phyloP scores from a whole-genome alignment of 2,113 vertebrate species.

The Spilogale gracilis region DNA sequence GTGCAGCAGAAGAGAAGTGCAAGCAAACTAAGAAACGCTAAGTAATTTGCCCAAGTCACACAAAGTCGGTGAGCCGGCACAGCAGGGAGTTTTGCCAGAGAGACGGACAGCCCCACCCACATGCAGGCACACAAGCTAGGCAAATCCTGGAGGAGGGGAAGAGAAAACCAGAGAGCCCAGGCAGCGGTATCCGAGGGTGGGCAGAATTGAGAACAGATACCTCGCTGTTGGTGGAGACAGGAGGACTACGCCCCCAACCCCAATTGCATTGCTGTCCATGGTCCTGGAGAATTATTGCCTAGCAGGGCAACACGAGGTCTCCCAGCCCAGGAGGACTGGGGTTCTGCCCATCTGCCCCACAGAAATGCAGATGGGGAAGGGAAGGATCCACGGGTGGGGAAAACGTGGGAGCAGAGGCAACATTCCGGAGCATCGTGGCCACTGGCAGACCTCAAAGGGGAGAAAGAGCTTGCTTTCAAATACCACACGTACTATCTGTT shows the following conservation, averaged over 20 bases:
- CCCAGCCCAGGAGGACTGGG: neutral
- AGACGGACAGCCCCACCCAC: rapidly evolving
- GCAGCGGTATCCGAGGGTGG: rapidly evolving
- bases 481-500: neutral
- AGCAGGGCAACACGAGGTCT: rapidly evolving
- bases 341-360: neutral
- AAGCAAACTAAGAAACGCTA: neutral
- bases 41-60: neutral
- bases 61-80: neutral
- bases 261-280: constrained; percentile 50
- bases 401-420: too few species aligned
- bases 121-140: neutral
- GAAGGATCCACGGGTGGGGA: neutral
- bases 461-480: neutral
- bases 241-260: rapidly evolving
- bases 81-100: neutral
- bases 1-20: rapidly evolving
- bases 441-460: neutral
- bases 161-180: neutral
- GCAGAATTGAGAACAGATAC: neutral
- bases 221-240: rapidly evolving
- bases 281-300: neutral
- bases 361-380: rapidly evolving
- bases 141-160: neutral
- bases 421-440: neutral